These are phyloP conservation scores for Dendroctonus valens DNA, from an alignment of 1,140 invertebrate genomes.

Conservation along the genomic window DNA sequence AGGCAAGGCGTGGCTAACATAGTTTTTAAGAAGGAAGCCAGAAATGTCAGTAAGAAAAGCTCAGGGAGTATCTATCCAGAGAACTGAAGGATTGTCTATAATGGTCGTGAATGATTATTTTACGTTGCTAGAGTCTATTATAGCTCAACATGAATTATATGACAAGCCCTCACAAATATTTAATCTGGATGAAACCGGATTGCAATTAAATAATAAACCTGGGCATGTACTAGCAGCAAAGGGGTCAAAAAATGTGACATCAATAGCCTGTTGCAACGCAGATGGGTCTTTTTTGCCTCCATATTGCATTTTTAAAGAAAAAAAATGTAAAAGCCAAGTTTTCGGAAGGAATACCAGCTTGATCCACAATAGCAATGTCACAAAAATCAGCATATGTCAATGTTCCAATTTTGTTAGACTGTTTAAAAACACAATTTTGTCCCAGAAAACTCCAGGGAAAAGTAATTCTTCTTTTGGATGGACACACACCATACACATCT, in stretches of 20 bases:
- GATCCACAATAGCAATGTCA: constrained; percentile 44
- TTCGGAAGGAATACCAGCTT: constrained; percentile 43
- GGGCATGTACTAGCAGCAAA: constrained; percentile 45
- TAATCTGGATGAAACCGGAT: constrained; percentile 34
- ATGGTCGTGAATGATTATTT: constrained; percentile 17
- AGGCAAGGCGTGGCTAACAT: constrained; percentile 8
- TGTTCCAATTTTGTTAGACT: constrained; percentile 46
- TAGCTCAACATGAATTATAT: constrained; percentile 19
- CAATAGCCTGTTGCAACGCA: constrained; percentile 38
- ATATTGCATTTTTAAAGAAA: constrained; percentile 45
- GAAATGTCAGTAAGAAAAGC: constrained; percentile 22
- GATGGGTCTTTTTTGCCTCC: constrained; percentile 34
- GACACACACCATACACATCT: constrained; percentile 47
- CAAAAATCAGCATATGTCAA: constrained; percentile 49
- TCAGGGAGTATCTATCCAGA: constrained; percentile 14
- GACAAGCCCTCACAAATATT: constrained; percentile 25
- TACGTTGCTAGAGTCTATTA: constrained; percentile 14
- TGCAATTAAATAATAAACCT: constrained; percentile 41
- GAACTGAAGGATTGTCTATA: constrained; percentile 23
- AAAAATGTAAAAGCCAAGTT: constrained; percentile 47
- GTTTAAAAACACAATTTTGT: constrained; percentile 47
- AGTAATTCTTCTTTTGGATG: constrained; percentile 49
- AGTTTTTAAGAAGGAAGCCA: constrained; percentile 18
- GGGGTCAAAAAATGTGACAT: constrained; percentile 42
- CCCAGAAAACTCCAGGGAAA: constrained; percentile 46